Conservation (phyloP, 2,888 invertebrate genomes). For the Rhogogaster chlorosoma region DNA sequence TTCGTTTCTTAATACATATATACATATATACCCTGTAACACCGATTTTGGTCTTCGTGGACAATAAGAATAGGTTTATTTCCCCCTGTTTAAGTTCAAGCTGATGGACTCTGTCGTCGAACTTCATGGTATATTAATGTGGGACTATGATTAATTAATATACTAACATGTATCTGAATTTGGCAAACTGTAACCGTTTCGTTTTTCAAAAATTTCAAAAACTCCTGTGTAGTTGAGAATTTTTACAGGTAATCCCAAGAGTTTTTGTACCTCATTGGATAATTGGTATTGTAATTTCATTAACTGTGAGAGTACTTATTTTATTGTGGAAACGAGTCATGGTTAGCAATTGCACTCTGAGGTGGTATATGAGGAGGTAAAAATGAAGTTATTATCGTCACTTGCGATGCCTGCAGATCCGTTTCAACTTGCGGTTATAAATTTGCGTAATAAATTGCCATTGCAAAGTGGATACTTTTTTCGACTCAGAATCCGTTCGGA, state of each 20-base stretch:
- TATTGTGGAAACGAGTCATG: neutral
- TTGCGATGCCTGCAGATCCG: neutral
- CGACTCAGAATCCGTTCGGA: neutral
- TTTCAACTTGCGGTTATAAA: conserved; percentile 6
- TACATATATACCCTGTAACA: neutral
- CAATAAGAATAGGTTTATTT: neutral
- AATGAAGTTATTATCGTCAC: conserved; percentile 17
- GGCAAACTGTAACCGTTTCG: too few species aligned
- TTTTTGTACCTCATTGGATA: neutral
- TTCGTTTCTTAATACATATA: neutral
- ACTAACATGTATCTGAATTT: neutral
- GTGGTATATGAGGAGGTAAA: neutral
- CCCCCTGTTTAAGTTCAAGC: neutral
- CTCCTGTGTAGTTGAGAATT: too few species aligned
- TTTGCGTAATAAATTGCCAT: conserved; percentile 15
- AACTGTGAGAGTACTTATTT: neutral
- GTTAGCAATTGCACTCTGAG: neutral
- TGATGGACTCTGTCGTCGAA: neutral
- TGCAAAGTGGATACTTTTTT: neutral
- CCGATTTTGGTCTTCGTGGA: neutral
- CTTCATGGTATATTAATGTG: neutral
- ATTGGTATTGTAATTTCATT: neutral
- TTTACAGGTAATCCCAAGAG: too few species aligned
- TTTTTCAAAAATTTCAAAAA: too few species aligned
- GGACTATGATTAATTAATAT: neutral